A percentile compares a stretch with the other conserved stretches of the same genome.
Evolutionary conservation across 1,140 invertebrate genomes (phyloP).

Genomic region (Anoplolepis gracilipes): DNA sequence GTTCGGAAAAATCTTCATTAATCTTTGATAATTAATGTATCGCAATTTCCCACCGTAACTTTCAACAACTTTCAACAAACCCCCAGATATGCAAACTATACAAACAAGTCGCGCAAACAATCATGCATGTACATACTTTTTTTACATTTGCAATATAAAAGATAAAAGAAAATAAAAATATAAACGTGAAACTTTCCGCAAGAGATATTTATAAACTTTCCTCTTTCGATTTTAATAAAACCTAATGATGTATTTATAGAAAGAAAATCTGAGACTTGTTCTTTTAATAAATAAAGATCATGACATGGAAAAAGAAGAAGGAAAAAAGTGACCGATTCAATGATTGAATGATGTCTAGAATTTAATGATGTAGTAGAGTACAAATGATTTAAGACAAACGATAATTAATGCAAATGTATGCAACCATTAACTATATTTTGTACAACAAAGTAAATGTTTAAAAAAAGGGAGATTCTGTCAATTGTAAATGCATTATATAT

Average conservation of each 20-base stretch:
- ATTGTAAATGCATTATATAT: background rate
- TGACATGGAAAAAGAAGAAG: background rate
- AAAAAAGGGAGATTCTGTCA: background rate
- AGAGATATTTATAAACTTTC: background rate
- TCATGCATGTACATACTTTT: background rate
- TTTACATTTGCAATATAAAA: background rate
- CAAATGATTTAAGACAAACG: background rate
- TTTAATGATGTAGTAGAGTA: background rate
- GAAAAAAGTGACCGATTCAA: background rate
- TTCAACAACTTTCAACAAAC: no score
- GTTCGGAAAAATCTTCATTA: constrained; percentile 37
- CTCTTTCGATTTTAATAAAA: background rate
- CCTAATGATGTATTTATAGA: background rate
- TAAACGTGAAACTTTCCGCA: background rate
- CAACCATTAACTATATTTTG: background rate
- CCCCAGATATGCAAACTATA: background rate
- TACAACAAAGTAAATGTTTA: background rate
- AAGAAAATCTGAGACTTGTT: background rate
- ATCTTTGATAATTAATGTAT: constrained; percentile 47
- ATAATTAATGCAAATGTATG: background rate
- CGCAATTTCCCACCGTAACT: constrained; percentile 8
- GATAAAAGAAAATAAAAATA: no score
- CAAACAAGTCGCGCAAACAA: background rate
- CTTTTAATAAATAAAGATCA: background rate
- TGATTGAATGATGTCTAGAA: background rate